phyloP scores from a whole-genome alignment of 2,797 vertebrate species.

The Chrosomus eos region DNA sequence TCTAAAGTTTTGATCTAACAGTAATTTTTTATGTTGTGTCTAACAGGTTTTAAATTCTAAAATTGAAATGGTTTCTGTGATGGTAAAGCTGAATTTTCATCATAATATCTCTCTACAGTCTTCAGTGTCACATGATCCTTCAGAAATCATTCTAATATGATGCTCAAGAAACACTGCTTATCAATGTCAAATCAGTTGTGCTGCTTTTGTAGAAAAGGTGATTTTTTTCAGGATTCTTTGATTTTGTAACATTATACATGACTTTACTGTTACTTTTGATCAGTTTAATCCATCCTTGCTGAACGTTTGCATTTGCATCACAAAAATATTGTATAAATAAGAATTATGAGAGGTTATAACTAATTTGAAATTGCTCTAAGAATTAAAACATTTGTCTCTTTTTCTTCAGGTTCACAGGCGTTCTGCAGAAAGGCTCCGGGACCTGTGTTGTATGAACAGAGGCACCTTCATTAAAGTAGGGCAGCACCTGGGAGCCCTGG shows the following conservation, averaged over 20 bases:
- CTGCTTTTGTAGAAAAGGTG: background rate
- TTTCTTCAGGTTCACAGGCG: conserved; percentile 86
- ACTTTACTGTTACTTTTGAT: background rate
- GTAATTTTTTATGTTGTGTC: background rate
- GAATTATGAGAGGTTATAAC: background rate
- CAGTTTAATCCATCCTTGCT: background rate
- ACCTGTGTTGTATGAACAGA: conserved; percentile 93
- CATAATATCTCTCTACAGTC: background rate
- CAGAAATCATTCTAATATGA: background rate
- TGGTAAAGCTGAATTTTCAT: background rate
- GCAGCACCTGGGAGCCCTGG: conserved; percentile 93
- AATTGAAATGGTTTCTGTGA: background rate
- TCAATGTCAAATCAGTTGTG: background rate
- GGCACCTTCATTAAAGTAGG: conserved; percentile 99
- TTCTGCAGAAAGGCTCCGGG: conserved; percentile 88
- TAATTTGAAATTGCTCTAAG: background rate
- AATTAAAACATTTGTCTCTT: background rate
- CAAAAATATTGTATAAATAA: background rate
- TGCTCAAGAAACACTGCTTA: background rate
- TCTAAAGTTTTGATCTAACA: background rate
- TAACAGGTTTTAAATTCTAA: background rate
- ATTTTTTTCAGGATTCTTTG: conserved; percentile 2
- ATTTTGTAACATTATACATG: background rate
- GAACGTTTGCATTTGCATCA: background rate
- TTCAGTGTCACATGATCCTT: background rate